phyloP scores from a whole-genome alignment of 2,113 vertebrate genomes.

The Entelurus aequoreus region DNA sequence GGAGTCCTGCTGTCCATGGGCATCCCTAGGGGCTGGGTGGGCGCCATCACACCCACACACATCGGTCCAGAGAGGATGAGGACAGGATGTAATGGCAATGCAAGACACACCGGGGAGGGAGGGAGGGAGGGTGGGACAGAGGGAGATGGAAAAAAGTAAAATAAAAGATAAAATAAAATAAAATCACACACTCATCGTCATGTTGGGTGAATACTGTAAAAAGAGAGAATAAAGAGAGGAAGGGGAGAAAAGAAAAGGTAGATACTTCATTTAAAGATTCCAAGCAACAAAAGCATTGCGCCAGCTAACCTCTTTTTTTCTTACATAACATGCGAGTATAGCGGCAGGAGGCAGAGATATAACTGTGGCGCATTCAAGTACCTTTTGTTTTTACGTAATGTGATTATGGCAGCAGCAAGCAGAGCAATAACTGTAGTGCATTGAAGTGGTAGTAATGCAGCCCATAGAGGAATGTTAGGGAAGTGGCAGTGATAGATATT shows the following conservation, averaged over 20 bases:
- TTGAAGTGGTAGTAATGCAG: conserved; percentile 23
- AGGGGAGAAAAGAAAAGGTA: conserved; percentile 50
- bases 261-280: conserved; percentile 3
- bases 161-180: conserved; percentile 24
- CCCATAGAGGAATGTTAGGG: conserved; percentile 46
- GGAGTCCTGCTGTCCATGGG: conserved; percentile 60
- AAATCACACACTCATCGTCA: conserved; percentile 91
- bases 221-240: conserved; percentile 59
- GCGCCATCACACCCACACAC: conserved; percentile 43
- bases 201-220: conserved; percentile 88
- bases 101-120: conserved; percentile 30
- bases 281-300: conserved; percentile 23
- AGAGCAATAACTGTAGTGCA: conserved; percentile 24
- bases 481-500: conserved; percentile 29
- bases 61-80: conserved; percentile 44
- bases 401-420: conserved; percentile 44
- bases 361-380: neutral
- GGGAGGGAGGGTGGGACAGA: conserved; percentile 25
- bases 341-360: conserved; percentile 48
- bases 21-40: conserved; percentile 63
- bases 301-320: conserved; percentile 13
- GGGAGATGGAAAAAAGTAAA: conserved; percentile 22
- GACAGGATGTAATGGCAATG: conserved; percentile 65
- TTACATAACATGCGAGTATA: conserved; percentile 13
- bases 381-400: neutral